Conservation (phyloP, 2,113 vertebrate genomes). For the Pollimyrus isidori region DNA sequence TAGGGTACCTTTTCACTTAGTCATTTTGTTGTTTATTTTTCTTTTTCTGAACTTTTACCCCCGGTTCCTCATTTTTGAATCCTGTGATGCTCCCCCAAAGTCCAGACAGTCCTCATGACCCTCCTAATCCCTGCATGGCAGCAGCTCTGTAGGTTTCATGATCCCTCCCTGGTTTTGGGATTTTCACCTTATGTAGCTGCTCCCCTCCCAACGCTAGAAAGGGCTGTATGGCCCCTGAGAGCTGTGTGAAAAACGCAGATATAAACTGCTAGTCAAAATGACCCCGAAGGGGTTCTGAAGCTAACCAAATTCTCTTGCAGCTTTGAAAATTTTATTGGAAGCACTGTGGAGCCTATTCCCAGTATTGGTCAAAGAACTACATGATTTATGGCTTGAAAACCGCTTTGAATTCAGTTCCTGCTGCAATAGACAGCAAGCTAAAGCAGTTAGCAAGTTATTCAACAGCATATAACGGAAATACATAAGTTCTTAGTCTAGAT, state of each 20-base stretch:
- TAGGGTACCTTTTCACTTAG: neutral
- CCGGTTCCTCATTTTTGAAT: neutral
- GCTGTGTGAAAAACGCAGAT: neutral
- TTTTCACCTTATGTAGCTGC: neutral
- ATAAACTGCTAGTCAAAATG: neutral
- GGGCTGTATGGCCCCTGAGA: neutral
- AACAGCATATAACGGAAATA: neutral
- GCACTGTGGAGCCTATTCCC: neutral
- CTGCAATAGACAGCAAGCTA: neutral
- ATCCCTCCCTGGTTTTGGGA: neutral
- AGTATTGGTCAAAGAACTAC: neutral
- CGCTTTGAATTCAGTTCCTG: no score
- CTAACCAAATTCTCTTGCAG: neutral
- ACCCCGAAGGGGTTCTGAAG: neutral
- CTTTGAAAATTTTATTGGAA: neutral
- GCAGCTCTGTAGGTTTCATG: neutral
- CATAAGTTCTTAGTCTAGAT: neutral
- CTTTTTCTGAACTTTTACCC: neutral
- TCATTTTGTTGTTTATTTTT: neutral
- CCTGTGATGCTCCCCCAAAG: neutral
- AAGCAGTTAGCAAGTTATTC: neutral
- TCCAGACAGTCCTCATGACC: neutral
- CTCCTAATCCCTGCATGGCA: neutral
- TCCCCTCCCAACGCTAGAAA: neutral
- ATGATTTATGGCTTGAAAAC: neutral